A percentile compares a stretch with the other conserved stretches of the same genome.
These are phyloP conservation scores for Nomada goodeniana DNA, from an alignment of 2,888 invertebrate genomes.

Conservation along the genomic window DNA sequence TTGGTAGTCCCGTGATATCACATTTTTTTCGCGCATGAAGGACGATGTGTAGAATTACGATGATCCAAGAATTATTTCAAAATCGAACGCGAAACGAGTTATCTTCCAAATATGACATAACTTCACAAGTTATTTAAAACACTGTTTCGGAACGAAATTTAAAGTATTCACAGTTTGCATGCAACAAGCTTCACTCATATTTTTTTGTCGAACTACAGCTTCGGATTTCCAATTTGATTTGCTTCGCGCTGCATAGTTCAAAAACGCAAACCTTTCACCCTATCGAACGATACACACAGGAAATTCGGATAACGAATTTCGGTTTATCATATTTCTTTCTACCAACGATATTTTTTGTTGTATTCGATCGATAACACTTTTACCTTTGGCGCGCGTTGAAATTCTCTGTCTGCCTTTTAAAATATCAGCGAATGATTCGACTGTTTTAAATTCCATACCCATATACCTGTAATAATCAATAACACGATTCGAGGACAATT, in stretches of 20 bases:
- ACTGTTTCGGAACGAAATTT: background rate
- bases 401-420: background rate
- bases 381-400: background rate
- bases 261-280: background rate
- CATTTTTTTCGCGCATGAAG: too few relatives aligned
- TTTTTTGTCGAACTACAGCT: background rate
- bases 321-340: background rate
- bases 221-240: background rate
- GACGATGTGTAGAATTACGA: too few relatives aligned
- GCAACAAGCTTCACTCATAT: background rate
- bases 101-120: too few relatives aligned
- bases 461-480: background rate
- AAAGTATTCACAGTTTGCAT: too few relatives aligned
- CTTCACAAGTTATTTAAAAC: background rate
- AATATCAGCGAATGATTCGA: background rate
- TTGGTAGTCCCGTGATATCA: too few relatives aligned
- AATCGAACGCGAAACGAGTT: too few relatives aligned
- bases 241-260: background rate
- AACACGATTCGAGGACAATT: background rate
- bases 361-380: background rate
- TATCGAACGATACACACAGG: background rate
- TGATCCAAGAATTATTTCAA: too few relatives aligned
- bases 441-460: too few relatives aligned
- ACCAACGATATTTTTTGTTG: background rate
- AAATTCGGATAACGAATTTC: background rate